Evolutionary conservation across 2,113 vertebrate species (phyloP).

Genomic region (Clinocottus analis): DNA sequence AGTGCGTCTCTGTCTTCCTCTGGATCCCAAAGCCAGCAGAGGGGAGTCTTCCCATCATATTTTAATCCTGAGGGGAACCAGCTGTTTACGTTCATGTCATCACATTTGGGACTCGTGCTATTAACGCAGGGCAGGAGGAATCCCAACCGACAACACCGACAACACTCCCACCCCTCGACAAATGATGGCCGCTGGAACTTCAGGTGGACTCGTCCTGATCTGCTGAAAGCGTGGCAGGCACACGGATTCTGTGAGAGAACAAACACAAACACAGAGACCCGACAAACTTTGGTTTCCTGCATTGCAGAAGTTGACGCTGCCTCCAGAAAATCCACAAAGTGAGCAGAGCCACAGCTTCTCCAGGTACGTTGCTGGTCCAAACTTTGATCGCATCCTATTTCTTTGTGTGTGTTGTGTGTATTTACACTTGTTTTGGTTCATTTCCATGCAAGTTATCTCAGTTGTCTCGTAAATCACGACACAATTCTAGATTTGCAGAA

Average conservation of each 20-base stretch:
- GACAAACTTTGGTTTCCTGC: not conserved
- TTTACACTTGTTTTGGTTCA: not conserved
- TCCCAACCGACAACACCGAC: not conserved
- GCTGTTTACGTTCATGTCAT: conserved; percentile 19
- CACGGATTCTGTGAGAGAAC: not conserved
- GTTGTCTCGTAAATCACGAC: not conserved
- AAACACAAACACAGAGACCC: not conserved
- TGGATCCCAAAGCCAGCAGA: conserved; percentile 8
- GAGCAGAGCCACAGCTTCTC: not conserved
- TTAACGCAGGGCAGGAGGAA: conserved; percentile 33
- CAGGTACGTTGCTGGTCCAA: not conserved
- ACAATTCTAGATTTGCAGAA: not conserved
- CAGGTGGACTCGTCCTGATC: not conserved
- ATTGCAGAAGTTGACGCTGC: not conserved
- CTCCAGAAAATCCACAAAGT: not conserved
- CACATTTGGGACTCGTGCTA: conserved; percentile 26
- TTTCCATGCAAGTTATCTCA: not conserved
- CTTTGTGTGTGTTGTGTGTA: not conserved
- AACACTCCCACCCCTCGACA: not conserved
- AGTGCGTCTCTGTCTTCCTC: not conserved
- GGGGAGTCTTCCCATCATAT: conserved; percentile 5
- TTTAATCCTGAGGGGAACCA: conserved; percentile 17
- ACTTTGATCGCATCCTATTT: not conserved
- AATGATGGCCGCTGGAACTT: not conserved
- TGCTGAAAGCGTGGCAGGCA: not conserved